Percentiles rank a stretch among this genome's conserved stretches.
Evolutionary conservation across 1,140 invertebrate genomes (phyloP).

Genomic region (Chironomus striatipennis): DNA sequence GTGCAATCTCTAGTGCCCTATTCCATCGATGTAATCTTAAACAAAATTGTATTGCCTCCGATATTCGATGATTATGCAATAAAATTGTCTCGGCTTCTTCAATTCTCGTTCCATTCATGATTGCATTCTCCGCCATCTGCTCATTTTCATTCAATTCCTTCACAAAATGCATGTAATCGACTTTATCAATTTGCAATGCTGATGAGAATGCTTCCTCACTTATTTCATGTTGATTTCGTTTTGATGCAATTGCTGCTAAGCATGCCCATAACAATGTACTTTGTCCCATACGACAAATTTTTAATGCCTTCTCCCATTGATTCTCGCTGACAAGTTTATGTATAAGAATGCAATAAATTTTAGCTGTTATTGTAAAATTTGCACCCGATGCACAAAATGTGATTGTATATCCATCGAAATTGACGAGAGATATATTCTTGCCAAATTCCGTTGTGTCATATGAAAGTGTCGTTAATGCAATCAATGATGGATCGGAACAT

Average conservation of each 20-base stretch:
- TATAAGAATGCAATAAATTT: slow-evolving; percentile 36
- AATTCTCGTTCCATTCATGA: slow-evolving; percentile 63
- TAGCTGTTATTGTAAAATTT: slow-evolving; percentile 33
- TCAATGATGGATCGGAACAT: slow-evolving; percentile 64
- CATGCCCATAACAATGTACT: slow-evolving; percentile 78
- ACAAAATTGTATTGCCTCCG: slow-evolving; percentile 71
- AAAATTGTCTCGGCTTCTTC: slow-evolving; percentile 75
- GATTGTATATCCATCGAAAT: slow-evolving; percentile 57
- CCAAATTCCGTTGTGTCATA: slow-evolving; percentile 44
- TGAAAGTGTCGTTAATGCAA: slow-evolving; percentile 42
- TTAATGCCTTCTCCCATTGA: slow-evolving; percentile 36
- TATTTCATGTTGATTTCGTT: slow-evolving; percentile 65
- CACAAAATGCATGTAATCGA: slow-evolving; percentile 74
- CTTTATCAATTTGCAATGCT: slow-evolving; percentile 83
- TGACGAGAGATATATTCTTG: slow-evolving; percentile 66
- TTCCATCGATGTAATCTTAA: slow-evolving; percentile 81
- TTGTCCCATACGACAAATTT: slow-evolving; percentile 41
- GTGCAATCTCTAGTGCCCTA: slow-evolving; percentile 74
- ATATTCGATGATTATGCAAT: slow-evolving; percentile 64
- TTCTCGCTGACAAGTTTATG: slow-evolving; percentile 36
- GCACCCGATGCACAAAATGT: slow-evolving; percentile 37
- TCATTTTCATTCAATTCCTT: slow-evolving; percentile 49
- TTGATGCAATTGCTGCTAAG: slow-evolving; percentile 72
- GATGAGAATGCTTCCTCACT: slow-evolving; percentile 87
- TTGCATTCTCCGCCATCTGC: slow-evolving; percentile 67